A percentile compares a stretch with the other conserved stretches of the same genome.
These are phyloP conservation scores for Apogon hyalosoma DNA, from an alignment of 2,797 vertebrate species.

Conservation along the genomic window DNA sequence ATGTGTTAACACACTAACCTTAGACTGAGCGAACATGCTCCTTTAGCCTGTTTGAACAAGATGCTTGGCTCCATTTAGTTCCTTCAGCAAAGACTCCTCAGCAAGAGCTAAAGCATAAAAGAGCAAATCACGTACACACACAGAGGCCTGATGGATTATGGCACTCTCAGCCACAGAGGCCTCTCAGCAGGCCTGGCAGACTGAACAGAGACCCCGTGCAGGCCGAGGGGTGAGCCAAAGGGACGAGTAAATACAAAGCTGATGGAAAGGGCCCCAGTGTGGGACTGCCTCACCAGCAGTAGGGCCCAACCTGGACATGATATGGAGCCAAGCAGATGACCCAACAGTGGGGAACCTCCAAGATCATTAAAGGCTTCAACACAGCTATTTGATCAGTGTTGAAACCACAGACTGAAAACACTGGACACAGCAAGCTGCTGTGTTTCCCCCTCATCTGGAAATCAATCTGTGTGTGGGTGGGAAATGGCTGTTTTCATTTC, in stretches of 20 bases:
- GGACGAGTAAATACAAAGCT: conserved; percentile 79
- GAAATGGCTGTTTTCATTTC: conserved; percentile 73
- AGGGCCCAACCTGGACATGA: conserved; percentile 65
- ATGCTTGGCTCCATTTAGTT: conserved; percentile 66
- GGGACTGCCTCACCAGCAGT: conserved; percentile 71
- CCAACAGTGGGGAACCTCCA: conserved; percentile 65
- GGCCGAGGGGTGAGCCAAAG: conserved; percentile 75
- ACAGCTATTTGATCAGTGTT: conserved; percentile 80
- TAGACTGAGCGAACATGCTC: conserved; percentile 42
- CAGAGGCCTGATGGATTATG: conserved; percentile 70
- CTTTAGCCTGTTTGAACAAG: conserved; percentile 64
- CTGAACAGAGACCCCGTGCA: conserved; percentile 81
- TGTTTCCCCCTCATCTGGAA: conserved; percentile 68
- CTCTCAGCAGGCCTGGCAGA: conserved; percentile 78
- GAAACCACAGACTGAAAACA: conserved; percentile 79
- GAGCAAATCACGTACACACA: conserved; percentile 58
- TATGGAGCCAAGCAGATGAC: conserved; percentile 75
- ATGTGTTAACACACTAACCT: conserved; percentile 45
- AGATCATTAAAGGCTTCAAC: conserved; percentile 74
- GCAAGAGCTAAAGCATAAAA: conserved; percentile 66
- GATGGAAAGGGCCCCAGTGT: conserved; percentile 72
- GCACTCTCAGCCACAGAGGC: conserved; percentile 67
- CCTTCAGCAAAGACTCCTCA: conserved; percentile 63
- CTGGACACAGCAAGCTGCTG: conserved; percentile 72
- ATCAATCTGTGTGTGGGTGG: conserved; percentile 74